Conservation (phyloP, 1,140 invertebrate species). For the Akabosia matsudoensis region DNA sequence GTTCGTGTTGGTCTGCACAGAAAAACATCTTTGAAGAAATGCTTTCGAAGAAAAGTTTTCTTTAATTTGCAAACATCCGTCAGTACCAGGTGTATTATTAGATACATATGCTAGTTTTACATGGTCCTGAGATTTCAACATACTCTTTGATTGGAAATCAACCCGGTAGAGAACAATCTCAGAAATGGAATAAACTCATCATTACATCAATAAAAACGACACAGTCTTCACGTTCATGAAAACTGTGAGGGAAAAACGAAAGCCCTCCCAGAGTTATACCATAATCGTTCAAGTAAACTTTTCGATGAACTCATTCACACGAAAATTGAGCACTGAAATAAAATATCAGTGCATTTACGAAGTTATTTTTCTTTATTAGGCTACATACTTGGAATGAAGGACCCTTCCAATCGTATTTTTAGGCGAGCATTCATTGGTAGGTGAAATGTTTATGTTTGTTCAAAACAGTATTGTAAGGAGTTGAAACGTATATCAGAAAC, state of each 20-base stretch:
- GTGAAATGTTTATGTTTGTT: too few relatives aligned
- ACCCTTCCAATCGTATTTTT: neutral
- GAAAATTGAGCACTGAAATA: neutral
- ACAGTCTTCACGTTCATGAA: neutral
- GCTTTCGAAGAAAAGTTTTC: neutral
- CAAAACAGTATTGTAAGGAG: too few relatives aligned
- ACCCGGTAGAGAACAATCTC: neutral
- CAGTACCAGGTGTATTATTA: too few relatives aligned
- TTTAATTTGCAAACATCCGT: too few relatives aligned
- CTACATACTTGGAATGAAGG: neutral
- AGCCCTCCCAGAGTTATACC: slow-evolving; percentile 1
- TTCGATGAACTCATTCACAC: slow-evolving; percentile 12
- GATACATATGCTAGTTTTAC: too few relatives aligned
- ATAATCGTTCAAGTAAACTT: neutral
- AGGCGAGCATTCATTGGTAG: too few relatives aligned
- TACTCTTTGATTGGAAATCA: too few relatives aligned
- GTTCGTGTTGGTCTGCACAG: neutral
- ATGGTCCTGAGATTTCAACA: neutral
- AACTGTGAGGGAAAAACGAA: neutral
- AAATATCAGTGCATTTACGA: neutral
- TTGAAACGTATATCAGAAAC: too few relatives aligned
- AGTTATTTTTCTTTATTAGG: neutral
- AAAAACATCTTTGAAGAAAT: neutral
- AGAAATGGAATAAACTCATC: neutral
- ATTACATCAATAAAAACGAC: neutral